Conservation (phyloP, 2,113 vertebrate genomes). For the Solea solea region DNA sequence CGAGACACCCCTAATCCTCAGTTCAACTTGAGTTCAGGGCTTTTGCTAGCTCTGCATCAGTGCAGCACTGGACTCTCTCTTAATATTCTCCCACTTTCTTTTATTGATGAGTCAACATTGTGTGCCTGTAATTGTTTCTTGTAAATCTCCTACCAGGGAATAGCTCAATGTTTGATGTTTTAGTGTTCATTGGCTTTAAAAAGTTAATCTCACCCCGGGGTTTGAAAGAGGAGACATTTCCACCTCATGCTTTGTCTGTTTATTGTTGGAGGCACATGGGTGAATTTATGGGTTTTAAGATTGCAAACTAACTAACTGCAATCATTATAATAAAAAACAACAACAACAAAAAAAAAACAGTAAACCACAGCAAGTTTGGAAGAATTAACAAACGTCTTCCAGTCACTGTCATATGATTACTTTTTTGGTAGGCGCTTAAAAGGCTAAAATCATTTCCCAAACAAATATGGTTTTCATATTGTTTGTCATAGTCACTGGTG, state of each 20-base stretch:
- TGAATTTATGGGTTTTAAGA: neutral
- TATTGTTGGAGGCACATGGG: neutral
- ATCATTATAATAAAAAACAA: neutral
- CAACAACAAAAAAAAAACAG: too few species aligned
- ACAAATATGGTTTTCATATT: neutral
- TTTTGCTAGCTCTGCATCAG: constrained; percentile 28
- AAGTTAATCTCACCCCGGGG: constrained; percentile 22
- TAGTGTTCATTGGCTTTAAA: constrained; percentile 15
- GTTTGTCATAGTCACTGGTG: neutral
- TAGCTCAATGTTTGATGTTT: constrained; percentile 12
- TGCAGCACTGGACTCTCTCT: constrained; percentile 3
- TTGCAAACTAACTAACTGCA: neutral
- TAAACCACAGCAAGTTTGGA: too few species aligned
- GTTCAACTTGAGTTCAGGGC: constrained; percentile 25
- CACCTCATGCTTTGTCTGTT: neutral
- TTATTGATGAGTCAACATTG: constrained; percentile 5
- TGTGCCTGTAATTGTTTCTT: constrained; percentile 11
- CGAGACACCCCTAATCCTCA: constrained; percentile 11
- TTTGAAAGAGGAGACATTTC: constrained; percentile 1
- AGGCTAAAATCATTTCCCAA: neutral
- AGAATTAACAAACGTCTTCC: neutral
- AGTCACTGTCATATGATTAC: neutral
- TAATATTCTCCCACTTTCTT: neutral
- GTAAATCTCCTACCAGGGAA: constrained; percentile 11
- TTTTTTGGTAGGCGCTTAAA: neutral